Evolutionary conservation across 2,113 vertebrate genomes (phyloP), one percentile per base, ranked within the genome.

Genomic region (Podilymbus podiceps): DNA sequence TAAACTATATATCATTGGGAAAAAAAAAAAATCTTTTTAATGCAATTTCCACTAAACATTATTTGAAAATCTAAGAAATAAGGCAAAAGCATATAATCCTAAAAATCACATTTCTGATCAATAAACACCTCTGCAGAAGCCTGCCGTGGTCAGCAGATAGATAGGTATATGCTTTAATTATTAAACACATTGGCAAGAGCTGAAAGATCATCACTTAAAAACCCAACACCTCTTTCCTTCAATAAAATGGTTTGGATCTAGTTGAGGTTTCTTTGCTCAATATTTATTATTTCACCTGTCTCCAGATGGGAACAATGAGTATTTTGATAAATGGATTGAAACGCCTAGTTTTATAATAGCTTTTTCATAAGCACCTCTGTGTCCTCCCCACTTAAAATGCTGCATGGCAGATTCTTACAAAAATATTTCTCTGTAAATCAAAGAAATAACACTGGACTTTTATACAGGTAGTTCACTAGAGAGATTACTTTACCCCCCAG

Each of bases 131-230:
- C 24, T 79, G 33, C 60, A 94, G 84, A 50, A 83, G 60, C 60
- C 73, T 96, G 95, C 60, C 27, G 11, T 56, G 62, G 74, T 77
- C 55, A 92, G 89, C 75, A 71, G 60, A 76, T 31, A 95, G 84
- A 84, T 20, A 72, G 83, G 23, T 63, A 55, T 27, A 5, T 8
- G 30, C 33, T 90, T 97, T 93, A 96, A 96, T 97, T 90, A 97
- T 94, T 96, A 80, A 98, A 55, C 30, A 75, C 91, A 58, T 38
- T 82, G 55, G 88, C 58, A 94, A 90, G 69, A 91, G 17, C 53
- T 71, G 56, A 81, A 80, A 78, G 35, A 94, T n/a, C 17, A 35
- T 53, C 50, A 64, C 60, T 96, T 92, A 6, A 87, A 84, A 76
- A 44, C 38, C 38, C 38, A n/a, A n/a, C n/a, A n/a, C 9, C 38